Conservation (phyloP, 2,888 invertebrate species). For the Beris chalybata region DNA sequence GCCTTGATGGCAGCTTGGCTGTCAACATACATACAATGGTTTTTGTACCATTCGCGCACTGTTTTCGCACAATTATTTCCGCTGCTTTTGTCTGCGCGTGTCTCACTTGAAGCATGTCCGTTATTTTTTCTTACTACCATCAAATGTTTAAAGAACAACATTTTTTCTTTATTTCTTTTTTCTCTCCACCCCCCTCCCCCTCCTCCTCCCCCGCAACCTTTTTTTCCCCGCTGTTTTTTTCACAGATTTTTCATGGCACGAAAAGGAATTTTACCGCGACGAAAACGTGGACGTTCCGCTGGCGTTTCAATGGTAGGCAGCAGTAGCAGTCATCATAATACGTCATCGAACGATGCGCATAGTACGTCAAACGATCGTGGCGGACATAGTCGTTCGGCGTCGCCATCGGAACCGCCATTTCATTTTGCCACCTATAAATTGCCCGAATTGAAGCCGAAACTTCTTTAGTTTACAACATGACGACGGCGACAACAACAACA, state of each 20-base stretch:
- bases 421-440: slow-evolving; percentile 78
- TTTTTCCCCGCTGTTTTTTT: slow-evolving; percentile 38
- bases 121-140: no score
- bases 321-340: slow-evolving; percentile 37
- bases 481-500: no score
- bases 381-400: slow-evolving; percentile 58
- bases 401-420: slow-evolving; percentile 72
- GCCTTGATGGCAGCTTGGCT: no score
- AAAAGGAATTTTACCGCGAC: slow-evolving; percentile 77
- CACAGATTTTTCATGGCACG: slow-evolving; percentile 83
- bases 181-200: not conserved
- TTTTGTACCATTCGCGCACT: no score
- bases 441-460: slow-evolving; percentile 57
- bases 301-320: slow-evolving; percentile 41
- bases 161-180: slow-evolving; percentile 1
- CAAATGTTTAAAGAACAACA: no score
- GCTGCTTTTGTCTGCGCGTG: no score
- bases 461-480: slow-evolving; percentile 38
- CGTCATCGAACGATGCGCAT: slow-evolving; percentile 23
- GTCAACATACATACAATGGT: no score
- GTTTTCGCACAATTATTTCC: no score
- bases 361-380: slow-evolving; percentile 48
- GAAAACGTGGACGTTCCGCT: slow-evolving; percentile 75
- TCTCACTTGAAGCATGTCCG: no score
- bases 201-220: not conserved